Conservation (phyloP, 1,140 invertebrate genomes). For the Cydia pomonella region DNA sequence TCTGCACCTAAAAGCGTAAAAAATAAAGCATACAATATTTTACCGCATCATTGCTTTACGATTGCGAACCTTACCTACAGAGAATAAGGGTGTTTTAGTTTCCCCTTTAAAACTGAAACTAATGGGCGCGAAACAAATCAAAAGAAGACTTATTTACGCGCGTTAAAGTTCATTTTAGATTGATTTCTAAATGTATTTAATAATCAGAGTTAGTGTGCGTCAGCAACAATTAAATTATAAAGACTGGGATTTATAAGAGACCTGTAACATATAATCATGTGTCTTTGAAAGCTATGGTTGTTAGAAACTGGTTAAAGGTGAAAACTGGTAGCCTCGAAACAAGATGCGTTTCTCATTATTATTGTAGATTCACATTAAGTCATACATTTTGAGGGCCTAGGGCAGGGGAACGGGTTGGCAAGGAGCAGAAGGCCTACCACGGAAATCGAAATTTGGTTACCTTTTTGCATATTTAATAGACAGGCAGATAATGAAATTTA, state of each 20-base stretch:
- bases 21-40: background rate
- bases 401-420: no score
- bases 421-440: no score
- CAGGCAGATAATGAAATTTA: no score
- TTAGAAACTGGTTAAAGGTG: no score
- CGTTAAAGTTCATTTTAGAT: slow-evolving; percentile 1
- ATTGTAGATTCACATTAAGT: no score
- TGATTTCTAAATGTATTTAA: background rate
- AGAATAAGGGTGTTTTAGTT: background rate
- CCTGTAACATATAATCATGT: no score
- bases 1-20: background rate
- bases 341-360: no score
- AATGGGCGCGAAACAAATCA: background rate
- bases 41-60: background rate
- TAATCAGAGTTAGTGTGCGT: background rate
- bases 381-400: no score
- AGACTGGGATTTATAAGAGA: background rate
- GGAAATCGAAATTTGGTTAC: no score
- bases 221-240: background rate
- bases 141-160: background rate
- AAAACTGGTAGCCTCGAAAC: no score
- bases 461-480: no score
- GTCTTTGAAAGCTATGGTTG: no score
- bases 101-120: background rate
- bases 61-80: background rate